Evolutionary conservation across 2,888 invertebrate genomes (phyloP).

Genomic region (Xanthia togata): DNA sequence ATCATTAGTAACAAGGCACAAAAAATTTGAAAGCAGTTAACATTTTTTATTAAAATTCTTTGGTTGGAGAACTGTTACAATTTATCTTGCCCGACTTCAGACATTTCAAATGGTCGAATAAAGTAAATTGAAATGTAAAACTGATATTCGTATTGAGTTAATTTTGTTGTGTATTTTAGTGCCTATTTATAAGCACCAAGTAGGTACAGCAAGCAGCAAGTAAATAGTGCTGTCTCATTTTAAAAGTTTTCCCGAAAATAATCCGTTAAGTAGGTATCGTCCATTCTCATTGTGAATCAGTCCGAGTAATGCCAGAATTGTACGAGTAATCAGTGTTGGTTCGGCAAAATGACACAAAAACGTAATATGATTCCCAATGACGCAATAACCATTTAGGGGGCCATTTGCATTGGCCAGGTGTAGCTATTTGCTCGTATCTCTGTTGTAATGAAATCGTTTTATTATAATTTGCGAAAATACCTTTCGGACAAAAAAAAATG

Average conservation of each 20-base stretch:
- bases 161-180: neutral
- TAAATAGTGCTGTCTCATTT: neutral
- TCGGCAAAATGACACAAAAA: slow-evolving; percentile 39
- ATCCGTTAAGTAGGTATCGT: no score
- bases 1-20: neutral
- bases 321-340: slow-evolving; percentile 37
- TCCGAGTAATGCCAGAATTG: neutral
- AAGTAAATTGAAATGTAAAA: neutral
- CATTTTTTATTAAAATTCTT: neutral
- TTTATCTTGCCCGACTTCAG: neutral
- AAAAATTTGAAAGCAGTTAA: neutral
- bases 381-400: slow-evolving; percentile 50
- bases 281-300: no score
- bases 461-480: slow-evolving; percentile 45
- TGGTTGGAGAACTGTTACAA: neutral
- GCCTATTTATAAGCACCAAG: neutral
- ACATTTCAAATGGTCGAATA: slow-evolving; percentile 1
- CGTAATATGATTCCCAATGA: slow-evolving; percentile 50
- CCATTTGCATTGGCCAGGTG: slow-evolving; percentile 59
- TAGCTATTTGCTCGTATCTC: slow-evolving; percentile 35
- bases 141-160: neutral
- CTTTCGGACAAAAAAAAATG: neutral
- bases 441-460: slow-evolving; percentile 48
- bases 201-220: neutral
- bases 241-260: slow-evolving; percentile 1